Evolutionary conservation across 2,113 vertebrate species (phyloP).

Genomic region (Mormyrus iriodes): DNA sequence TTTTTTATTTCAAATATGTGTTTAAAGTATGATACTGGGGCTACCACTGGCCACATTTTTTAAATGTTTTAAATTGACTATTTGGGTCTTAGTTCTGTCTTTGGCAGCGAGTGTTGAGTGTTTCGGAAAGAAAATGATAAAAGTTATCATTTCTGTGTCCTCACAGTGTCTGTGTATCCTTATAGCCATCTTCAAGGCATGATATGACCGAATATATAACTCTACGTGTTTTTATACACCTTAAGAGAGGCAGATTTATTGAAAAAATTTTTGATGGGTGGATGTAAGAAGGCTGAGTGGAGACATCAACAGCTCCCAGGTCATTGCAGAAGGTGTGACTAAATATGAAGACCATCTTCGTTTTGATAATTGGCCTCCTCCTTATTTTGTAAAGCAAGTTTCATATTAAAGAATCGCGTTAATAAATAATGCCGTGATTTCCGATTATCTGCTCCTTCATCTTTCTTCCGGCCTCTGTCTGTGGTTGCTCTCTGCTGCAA

Average conservation of each 20-base stretch:
- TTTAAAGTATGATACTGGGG: neutral
- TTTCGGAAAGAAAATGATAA: neutral
- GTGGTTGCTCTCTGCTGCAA: neutral
- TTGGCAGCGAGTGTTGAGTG: neutral
- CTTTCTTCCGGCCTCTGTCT: neutral
- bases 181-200: neutral
- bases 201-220: neutral
- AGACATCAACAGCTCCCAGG: neutral
- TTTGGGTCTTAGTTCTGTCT: neutral
- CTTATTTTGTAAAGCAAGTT: neutral
- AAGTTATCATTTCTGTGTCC: neutral
- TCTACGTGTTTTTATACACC: neutral
- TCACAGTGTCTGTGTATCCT: neutral
- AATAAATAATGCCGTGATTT: constrained; percentile 2
- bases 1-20: neutral
- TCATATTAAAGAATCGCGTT: constrained; percentile 1
- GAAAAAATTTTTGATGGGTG: neutral
- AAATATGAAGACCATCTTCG: neutral
- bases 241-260: neutral
- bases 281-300: neutral
- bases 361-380: neutral
- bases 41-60: neutral
- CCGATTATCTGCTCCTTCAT: neutral
- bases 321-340: neutral
- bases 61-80: neutral